Base-by-base conservation (phyloP, 2,113 vertebrate genomes). In the Pelmatolapia mariae region DNA sequence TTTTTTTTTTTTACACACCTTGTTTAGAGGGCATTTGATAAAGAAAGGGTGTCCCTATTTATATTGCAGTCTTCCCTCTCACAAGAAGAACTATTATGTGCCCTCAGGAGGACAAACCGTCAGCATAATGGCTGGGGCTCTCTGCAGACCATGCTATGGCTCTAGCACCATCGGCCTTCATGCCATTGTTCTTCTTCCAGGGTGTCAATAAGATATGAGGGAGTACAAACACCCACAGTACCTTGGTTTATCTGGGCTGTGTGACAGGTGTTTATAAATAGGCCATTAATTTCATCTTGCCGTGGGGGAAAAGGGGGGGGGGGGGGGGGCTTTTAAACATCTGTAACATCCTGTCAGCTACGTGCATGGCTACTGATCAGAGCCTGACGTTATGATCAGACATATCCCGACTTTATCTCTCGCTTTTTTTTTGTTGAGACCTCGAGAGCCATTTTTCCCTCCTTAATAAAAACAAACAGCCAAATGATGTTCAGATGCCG, bases 241-340 rank as follows among this genome's bases (percentile, higher is more conserved):
- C 7, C 91, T 92, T 87, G 59, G 85, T 89, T 71, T 9, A 90
- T 87, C 80, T 87, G 82, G 82, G 92, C 88, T 80, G 66, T 82
- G 61, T 92, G 90, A 92, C 91, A 95, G 89, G 88, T 96, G 95
- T 94, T 95, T 94, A 93, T 85, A 91, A 84, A 85, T 84, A 87
- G 78, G 1, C 80, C 31, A 83, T 93, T 92, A 83, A 92, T 91
- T 91, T 88, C 63, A 61, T 82, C 86, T 93, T 86, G 91, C 94
- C 88, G 53, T 22, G 45, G 90, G 91, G 87, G 86, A 83, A 71
- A 22, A 3, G 7, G 31, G 89, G 90, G 86, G 82, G 73, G 31
- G 26, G 13, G 13, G 83, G 57, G 82, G 56, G 31, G 73, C 80
- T 87, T 88, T 89, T 13, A 85, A 93, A 87, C 47, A 91, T 84